A percentile compares a stretch with the other conserved stretches of the same genome.
phyloP scores from a whole-genome alignment of 2,797 vertebrate species.

The Malacoctenus gilli region DNA sequence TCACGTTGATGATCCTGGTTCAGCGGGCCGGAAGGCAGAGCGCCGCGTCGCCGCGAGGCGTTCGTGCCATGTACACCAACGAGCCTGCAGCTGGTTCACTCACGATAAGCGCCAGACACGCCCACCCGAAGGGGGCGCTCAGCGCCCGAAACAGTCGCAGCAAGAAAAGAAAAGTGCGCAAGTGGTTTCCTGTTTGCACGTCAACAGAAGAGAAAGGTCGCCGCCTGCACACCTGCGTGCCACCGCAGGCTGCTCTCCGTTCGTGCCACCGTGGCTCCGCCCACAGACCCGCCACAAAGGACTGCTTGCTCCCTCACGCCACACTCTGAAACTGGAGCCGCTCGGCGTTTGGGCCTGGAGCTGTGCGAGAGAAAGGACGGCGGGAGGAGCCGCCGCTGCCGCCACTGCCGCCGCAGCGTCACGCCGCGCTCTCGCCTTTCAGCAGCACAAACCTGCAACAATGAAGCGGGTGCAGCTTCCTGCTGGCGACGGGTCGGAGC shows the following conservation, averaged over 20 bases:
- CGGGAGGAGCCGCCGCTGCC: too few relatives aligned
- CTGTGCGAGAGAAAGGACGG: too few relatives aligned
- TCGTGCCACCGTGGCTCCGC: conserved; percentile 9
- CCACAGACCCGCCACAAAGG: conserved; percentile 7
- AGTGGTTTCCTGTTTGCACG: too few relatives aligned
- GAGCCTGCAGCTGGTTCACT: conserved; percentile 33
- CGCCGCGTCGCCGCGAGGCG: conserved; percentile 44
- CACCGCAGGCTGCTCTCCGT: conserved; percentile 16
- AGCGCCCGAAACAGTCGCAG: too few relatives aligned
- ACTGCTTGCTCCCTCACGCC: conserved; percentile 29
- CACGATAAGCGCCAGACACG: conserved; percentile 11
- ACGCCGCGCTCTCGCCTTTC: too few relatives aligned
- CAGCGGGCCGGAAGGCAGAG: conserved; percentile 30
- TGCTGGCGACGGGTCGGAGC: too few relatives aligned
- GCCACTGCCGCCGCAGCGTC: too few relatives aligned
- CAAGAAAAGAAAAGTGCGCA: too few relatives aligned
- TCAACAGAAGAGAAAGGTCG: not conserved
- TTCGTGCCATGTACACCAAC: conserved; percentile 16
- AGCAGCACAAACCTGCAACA: too few relatives aligned
- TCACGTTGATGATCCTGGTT: conserved; percentile 48
- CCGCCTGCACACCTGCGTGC: not conserved
- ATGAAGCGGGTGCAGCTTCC: too few relatives aligned
- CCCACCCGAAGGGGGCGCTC: too few relatives aligned
- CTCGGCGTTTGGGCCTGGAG: conserved; percentile 11
- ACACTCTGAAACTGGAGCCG: conserved; percentile 13